Base-by-base conservation (phyloP, 2,888 invertebrate species). In the Leucophora obtusa region DNA sequence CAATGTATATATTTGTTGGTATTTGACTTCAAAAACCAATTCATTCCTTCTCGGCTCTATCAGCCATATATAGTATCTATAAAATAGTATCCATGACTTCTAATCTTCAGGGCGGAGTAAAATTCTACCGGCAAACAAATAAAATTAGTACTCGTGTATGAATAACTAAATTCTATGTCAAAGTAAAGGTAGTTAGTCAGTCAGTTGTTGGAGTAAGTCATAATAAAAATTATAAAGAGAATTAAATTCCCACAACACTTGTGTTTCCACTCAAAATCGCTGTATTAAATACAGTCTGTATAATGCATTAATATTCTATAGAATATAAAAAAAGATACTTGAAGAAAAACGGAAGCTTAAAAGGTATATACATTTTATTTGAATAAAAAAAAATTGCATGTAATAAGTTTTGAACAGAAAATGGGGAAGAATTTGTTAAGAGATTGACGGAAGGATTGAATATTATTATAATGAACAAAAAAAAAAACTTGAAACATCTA, bases 241-340 rank as follows among this genome's bases (percentile, higher is more conserved):
- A n/a, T n/a, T 53, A 14, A 72, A 50, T 72, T 72, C 72, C 60
- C 72, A 78, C 56, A 68, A 43, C 54, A 62, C 51, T 54, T 71
- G 35, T 54, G 28, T 50, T 24, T 47, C 50, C 51, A 47, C 38
- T 38, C 51, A 38, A 28, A 28, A 28, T 28, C 28, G 7, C 21
- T 53, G 56, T 33, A 58, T 7, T 14, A 33, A 8, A 18, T 53
- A 28, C 28, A 28, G 28, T 62, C 51, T 28, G 53, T 53, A 35
- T 35, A 53, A 51, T 65, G 21, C 43, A 66, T 66, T 38, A 66
- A 54, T 70, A 70, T 33, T 77, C 75, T 58, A 33, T 68, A 71
- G 43, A 74, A 70, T 59, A 9, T 54, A 33, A 68, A 43, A 17
- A 47, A 74, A 79, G 54, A 28, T 54, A 71, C 62, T 68, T 60